phyloP scores from a whole-genome alignment of 2,113 vertebrate genomes.

The Proterorhinus semilunaris region DNA sequence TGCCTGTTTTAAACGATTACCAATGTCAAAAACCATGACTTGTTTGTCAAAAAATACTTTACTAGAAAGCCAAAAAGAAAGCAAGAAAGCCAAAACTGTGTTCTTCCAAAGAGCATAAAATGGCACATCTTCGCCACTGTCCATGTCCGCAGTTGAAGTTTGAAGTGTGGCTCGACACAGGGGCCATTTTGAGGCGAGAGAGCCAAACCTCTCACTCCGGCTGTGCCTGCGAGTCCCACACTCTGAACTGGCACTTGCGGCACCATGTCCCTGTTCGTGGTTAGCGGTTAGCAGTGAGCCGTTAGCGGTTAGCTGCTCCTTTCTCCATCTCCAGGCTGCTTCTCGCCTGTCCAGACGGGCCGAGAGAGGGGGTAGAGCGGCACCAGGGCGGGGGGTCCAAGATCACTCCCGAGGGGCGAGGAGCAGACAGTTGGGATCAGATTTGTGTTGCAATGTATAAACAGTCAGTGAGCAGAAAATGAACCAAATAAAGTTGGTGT shows the following conservation, averaged over 20 bases:
- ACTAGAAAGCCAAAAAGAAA: no score
- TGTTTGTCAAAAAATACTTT: no score
- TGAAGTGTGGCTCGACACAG: background rate
- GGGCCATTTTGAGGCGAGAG: slow-evolving; percentile 4
- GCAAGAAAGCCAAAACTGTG: no score
- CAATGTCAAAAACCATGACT: no score
- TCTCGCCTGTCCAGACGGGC: slow-evolving; percentile 2
- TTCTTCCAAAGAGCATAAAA: background rate
- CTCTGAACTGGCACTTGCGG: slow-evolving; percentile 10
- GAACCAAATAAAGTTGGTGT: no score
- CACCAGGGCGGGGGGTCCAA: slow-evolving; percentile 1
- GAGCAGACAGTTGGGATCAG: no score
- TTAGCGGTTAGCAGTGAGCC: background rate
- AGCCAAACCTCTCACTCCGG: background rate
- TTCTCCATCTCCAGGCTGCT: slow-evolving; percentile 1
- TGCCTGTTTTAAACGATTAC: no score
- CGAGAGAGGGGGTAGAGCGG: slow-evolving; percentile 8
- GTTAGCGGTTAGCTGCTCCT: slow-evolving; percentile 27
- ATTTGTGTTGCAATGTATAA: no score
- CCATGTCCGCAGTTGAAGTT: background rate
- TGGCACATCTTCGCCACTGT: background rate
- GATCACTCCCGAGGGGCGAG: background rate
- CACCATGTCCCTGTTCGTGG: slow-evolving; percentile 9
- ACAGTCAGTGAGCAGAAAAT: no score
- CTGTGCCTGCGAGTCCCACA: background rate